Conservation (phyloP, 1,140 invertebrate genomes). For the Psix sp. region DNA sequence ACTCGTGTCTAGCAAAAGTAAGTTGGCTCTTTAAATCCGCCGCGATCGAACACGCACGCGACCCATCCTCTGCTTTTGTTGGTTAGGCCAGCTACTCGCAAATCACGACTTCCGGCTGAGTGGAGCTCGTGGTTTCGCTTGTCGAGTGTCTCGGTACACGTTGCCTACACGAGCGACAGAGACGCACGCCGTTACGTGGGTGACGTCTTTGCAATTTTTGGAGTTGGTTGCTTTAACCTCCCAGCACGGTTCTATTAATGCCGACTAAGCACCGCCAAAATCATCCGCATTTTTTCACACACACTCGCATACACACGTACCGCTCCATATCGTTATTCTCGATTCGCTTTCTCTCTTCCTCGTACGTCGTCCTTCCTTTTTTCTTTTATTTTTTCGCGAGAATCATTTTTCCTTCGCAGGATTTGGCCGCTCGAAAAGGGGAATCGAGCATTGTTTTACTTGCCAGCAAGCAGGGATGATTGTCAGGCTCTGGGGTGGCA, state of each 20-base stretch:
- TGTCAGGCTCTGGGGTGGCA: no score
- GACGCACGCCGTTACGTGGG: slow-evolving; percentile 8
- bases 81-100: slow-evolving; percentile 31
- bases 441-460: slow-evolving; percentile 28
- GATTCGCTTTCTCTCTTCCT: neutral
- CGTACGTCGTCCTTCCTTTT: neutral
- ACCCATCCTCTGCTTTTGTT: slow-evolving; percentile 19
- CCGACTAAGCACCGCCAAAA: slow-evolving; percentile 8
- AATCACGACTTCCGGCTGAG: slow-evolving; percentile 40
- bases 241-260: slow-evolving; percentile 6
- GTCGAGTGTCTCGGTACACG: slow-evolving; percentile 14
- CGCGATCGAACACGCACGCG: no score
- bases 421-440: slow-evolving; percentile 7
- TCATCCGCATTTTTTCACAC: no score
- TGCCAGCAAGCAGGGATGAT: no score
- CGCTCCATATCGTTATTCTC: neutral
- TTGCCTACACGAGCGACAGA: neutral
- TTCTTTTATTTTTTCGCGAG: no score
- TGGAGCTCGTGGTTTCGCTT: slow-evolving; percentile 3
- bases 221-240: no score
- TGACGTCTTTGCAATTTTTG: no score
- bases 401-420: slow-evolving; percentile 12
- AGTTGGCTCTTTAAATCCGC: slow-evolving; percentile 6
- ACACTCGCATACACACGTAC: no score
- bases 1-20: neutral